Base-by-base conservation (phyloP, 2,113 vertebrate species). In the Typhlomys cinereus region DNA sequence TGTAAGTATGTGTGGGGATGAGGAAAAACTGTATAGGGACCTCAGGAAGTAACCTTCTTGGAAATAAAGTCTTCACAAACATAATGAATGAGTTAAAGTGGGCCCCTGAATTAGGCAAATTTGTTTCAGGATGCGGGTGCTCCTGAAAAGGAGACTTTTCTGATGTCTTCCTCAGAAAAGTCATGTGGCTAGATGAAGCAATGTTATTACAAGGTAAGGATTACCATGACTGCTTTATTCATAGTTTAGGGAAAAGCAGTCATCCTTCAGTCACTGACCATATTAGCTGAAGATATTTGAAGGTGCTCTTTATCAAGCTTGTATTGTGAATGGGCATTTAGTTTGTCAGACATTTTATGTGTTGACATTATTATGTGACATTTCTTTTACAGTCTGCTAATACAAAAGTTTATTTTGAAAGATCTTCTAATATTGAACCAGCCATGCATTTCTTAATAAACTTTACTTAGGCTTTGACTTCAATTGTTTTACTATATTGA, bases 161-260 rank as follows among this genome's bases (percentile, higher is more conserved):
- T 64, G 4, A 36, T 70, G 52, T 83, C 23, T 39, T 80, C 57
- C 89, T 10, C 1, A 74, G 73, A 48, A 21, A 90, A 57, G 13
- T n/a, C n/a, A n/a, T n/a, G 1, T 4, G 14, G 3, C 46, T 34
- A 23, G 5, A 1, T 11, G 4, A 18, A 0, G 6, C 6, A 79
- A 76, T 17, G 29, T 10, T 76, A 61, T 10, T 4, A 66, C 20
- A 69, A 62, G 57, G 5, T 57, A 70, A 57, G 50, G 82, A 31
- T 7, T 21, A 18, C 74, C 6, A 6, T 12, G 10, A 11, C 48
- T 12, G n/a, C 61, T 31, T 11, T 29, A 25, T 34, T 64, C 61
- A 31, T 64, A 29, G 34, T 64, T 64, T 64, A 25, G 29, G 27
- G 29, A 64, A 9, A 64, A 64, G 61, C 61, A 64, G 29, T 64